phyloP scores from a whole-genome alignment of 2,797 vertebrate genomes.

The Cyprinodon diabolis region DNA sequence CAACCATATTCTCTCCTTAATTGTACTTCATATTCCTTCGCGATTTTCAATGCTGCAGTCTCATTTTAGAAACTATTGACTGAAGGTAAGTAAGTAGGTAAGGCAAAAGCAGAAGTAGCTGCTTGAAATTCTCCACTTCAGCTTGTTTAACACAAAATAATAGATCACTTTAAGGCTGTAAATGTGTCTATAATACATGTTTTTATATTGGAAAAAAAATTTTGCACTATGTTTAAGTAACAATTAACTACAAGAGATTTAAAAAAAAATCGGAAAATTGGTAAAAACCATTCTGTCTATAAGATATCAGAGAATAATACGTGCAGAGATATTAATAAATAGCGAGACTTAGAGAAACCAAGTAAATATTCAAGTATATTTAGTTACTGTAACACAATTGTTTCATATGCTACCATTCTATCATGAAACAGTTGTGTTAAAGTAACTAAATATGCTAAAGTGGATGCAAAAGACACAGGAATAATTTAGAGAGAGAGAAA shows the following conservation, averaged over 20 bases:
- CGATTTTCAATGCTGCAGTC: not conserved
- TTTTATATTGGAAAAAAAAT: not conserved
- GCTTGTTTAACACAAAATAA: not conserved
- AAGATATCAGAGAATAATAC: too few relatives aligned
- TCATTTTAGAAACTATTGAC: not conserved
- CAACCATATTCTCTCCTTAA: not conserved
- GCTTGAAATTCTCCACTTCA: not conserved
- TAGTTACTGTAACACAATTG: too few relatives aligned
- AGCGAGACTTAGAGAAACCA: too few relatives aligned
- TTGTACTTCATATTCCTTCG: not conserved
- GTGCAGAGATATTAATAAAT: too few relatives aligned
- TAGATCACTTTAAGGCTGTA: not conserved
- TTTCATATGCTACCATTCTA: too few relatives aligned
- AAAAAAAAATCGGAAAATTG: too few relatives aligned
- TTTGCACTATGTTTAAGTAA: not conserved
- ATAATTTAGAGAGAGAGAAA: not conserved
- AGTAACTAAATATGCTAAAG: too few relatives aligned
- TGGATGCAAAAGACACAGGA: too few relatives aligned
- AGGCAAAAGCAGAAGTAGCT: constrained; percentile 8
- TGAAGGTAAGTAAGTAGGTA: not conserved
- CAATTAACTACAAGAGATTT: too few relatives aligned
- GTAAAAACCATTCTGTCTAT: too few relatives aligned
- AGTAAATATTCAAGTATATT: too few relatives aligned
- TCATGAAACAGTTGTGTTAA: too few relatives aligned
- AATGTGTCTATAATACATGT: not conserved